Evolutionary conservation across 2,113 vertebrate genomes (phyloP).

Genomic region (Macaca nemestrina): DNA sequence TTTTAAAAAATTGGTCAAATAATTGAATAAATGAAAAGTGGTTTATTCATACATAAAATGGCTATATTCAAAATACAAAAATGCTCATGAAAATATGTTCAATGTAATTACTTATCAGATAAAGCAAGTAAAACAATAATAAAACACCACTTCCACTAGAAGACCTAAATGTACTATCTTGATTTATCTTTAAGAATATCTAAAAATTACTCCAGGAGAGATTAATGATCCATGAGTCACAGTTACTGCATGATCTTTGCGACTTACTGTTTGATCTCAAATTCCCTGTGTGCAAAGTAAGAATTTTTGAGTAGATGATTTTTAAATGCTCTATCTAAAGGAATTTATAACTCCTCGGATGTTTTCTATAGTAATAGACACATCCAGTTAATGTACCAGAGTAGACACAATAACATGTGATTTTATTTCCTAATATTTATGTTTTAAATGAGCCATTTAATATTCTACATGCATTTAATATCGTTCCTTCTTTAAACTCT

Average conservation of each 20-base stretch:
- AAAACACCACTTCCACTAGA: background rate
- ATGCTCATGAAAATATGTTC: background rate
- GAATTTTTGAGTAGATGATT: background rate
- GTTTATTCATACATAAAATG: too few species aligned
- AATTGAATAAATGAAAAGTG: background rate
- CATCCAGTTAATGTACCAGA: background rate
- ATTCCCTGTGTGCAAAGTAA: background rate
- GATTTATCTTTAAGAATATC: background rate
- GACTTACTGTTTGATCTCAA: background rate
- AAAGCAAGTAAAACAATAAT: background rate
- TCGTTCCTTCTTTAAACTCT: background rate
- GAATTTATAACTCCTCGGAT: background rate
- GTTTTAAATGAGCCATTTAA: background rate
- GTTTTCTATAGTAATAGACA: background rate
- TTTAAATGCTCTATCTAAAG: background rate
- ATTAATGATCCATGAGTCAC: background rate
- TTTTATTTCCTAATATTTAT: background rate
- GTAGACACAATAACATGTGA: background rate
- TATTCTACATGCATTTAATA: background rate
- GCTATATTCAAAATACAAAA: background rate
- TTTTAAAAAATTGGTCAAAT: background rate
- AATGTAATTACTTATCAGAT: background rate
- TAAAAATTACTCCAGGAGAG: background rate
- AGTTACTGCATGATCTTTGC: background rate
- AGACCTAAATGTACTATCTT: background rate